Percentiles rank a stretch among this genome's conserved stretches.
Evolutionary conservation across 2,113 vertebrate genomes (phyloP).

Genomic region (Mormoops blainvillei): DNA sequence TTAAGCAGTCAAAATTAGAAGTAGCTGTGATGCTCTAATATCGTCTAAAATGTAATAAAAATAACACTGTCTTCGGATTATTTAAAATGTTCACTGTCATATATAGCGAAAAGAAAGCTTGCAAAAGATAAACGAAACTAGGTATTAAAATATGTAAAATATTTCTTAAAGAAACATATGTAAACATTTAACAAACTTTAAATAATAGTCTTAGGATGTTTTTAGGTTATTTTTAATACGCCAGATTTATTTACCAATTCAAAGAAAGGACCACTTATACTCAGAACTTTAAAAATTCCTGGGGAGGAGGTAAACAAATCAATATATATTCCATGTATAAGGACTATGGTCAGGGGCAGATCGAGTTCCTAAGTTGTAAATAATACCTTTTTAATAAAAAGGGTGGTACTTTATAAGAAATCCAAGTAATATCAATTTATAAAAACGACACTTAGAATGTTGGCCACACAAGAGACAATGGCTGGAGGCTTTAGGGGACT

Average conservation of each 20-base stretch:
- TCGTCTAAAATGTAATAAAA: not conserved
- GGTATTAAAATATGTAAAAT: not conserved
- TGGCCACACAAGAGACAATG: not conserved
- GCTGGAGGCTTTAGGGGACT: not conserved
- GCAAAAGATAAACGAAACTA: not conserved
- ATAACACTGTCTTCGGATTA: not conserved
- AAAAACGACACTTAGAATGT: conserved; percentile 34
- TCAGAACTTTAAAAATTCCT: not conserved
- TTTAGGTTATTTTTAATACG: conserved; percentile 1
- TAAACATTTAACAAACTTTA: conserved; percentile 9
- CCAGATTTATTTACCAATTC: conserved; percentile 55
- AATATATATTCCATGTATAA: not conserved
- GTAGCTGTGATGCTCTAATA: not conserved
- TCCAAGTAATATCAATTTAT: not conserved
- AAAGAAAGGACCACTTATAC: not conserved
- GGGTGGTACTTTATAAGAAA: not conserved
- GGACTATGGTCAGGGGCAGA: not conserved
- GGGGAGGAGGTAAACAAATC: not conserved
- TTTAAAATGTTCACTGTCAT: not conserved
- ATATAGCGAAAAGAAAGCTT: not conserved
- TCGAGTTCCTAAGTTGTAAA: conserved; percentile 30
- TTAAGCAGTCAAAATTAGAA: not conserved
- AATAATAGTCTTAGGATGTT: conserved; percentile 6
- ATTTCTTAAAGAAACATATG: not conserved
- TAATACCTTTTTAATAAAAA: conserved; percentile 50